A percentile compares a stretch with the other conserved stretches of the same genome.
These are phyloP conservation scores for Drosophila watanabei DNA, from an alignment of 1,140 invertebrate species.

Conservation along the genomic window DNA sequence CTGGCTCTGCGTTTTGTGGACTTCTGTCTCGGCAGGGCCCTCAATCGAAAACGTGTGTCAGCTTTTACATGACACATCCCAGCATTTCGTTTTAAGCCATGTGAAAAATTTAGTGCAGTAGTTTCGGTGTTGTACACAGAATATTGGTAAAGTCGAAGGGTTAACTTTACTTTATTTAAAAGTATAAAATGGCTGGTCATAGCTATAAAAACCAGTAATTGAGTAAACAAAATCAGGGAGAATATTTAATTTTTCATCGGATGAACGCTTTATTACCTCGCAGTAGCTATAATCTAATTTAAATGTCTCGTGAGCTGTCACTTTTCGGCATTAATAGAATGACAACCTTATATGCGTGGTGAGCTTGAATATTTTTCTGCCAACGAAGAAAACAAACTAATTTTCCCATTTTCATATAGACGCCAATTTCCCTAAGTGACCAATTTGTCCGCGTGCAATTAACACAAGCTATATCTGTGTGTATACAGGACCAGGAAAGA, in stretches of 20 bases:
- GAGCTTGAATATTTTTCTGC: conserved; percentile 2
- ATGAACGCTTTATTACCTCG: too few species aligned
- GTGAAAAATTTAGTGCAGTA: background rate
- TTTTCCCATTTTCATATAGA: conserved; percentile 45
- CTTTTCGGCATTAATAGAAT: conserved; percentile 2
- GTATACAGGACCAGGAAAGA: conserved; percentile 11
- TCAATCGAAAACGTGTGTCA: conserved; percentile 46
- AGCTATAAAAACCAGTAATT: background rate
- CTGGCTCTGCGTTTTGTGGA: conserved; percentile 30
- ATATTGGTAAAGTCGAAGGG: background rate
- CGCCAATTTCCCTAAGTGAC: conserved; percentile 49
- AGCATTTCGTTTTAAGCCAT: conserved; percentile 6
- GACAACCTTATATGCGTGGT: conserved; percentile 8
- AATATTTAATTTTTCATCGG: background rate
- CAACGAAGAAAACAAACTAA: conserved; percentile 35
- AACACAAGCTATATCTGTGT: conserved; percentile 23
- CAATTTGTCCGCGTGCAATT: conserved; percentile 47
- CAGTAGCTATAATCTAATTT: background rate
- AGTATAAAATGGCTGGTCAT: background rate
- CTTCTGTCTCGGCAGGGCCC: conserved; percentile 15
- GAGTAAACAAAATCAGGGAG: background rate
- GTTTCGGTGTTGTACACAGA: background rate
- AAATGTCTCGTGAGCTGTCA: background rate
- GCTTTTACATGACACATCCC: conserved; percentile 32
- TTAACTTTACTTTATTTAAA: background rate